A percentile compares a stretch with the other conserved stretches of the same genome.
Conservation (phyloP, 2,888 invertebrate species). For the Morpho helenor region DNA sequence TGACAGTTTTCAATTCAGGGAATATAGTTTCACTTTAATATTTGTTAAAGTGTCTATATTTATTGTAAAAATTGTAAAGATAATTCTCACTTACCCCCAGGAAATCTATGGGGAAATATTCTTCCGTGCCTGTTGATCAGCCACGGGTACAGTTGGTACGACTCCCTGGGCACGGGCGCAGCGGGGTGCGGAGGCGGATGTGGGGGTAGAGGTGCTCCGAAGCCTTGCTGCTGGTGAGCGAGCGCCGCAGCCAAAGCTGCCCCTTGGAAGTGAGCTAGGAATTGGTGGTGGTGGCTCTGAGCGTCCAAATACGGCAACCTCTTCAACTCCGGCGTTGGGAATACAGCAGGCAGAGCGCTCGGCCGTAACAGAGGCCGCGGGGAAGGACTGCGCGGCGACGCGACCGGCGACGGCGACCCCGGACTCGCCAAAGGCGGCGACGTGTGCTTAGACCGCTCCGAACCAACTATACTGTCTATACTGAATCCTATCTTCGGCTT, state of each 20-base stretch:
- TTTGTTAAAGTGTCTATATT: too few species aligned
- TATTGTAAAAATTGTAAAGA: too few species aligned
- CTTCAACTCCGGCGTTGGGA: conserved; percentile 78
- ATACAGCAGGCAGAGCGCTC: conserved; percentile 74
- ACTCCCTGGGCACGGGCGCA: conserved; percentile 88
- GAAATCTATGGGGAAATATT: conserved; percentile 94
- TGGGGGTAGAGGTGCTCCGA: conserved; percentile 74
- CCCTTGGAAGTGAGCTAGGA: conserved; percentile 88
- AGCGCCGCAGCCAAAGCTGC: conserved; percentile 89
- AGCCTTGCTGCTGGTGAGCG: conserved; percentile 81
- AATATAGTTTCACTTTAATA: too few species aligned
- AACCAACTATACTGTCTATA: conserved; percentile 94
- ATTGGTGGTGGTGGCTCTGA: conserved; percentile 80
- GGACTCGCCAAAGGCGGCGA: conserved; percentile 79
- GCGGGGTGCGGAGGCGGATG: conserved; percentile 82
- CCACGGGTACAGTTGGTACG: conserved; percentile 95
- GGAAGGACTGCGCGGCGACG: conserved; percentile 66
- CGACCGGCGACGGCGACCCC: conserved; percentile 67
- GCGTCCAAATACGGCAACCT: conserved; percentile 80
- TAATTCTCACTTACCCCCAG: conserved; percentile 93
- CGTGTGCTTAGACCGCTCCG: conserved; percentile 62
- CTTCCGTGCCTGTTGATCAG: conserved; percentile 92
- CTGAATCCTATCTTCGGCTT: conserved; percentile 97
- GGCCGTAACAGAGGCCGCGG: conserved; percentile 67
- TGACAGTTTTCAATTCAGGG: too few species aligned